These are phyloP conservation scores for Diploscapter pachys DNA, from an alignment of 1,140 invertebrate genomes.

Conservation along the genomic window DNA sequence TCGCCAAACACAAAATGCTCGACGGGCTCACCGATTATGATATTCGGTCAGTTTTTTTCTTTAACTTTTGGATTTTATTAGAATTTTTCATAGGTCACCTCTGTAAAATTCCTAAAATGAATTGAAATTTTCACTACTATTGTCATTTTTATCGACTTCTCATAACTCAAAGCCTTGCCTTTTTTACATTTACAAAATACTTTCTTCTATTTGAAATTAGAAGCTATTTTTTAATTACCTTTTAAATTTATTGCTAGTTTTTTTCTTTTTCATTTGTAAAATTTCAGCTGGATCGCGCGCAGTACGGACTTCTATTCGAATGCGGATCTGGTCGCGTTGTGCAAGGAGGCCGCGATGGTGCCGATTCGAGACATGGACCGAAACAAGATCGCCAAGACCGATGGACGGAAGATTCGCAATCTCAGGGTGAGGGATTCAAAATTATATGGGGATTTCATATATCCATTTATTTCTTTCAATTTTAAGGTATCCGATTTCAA, in stretches of 20 bases:
- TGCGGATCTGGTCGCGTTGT: conserved; percentile 47
- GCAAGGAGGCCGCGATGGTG: conserved; percentile 51
- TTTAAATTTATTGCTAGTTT: too few relatives aligned
- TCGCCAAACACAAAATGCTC: conserved; percentile 70
- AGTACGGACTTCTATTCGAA: conserved; percentile 47
- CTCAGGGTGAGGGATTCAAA: conserved; percentile 1
- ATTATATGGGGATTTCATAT: too few relatives aligned
- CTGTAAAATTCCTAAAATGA: too few relatives aligned
- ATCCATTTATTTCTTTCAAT: too few relatives aligned
- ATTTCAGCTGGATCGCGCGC: conserved; percentile 44
- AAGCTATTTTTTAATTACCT: conserved; percentile 18
- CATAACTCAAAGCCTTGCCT: too few relatives aligned
- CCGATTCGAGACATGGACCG: conserved; percentile 36
- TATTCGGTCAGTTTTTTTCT: conserved; percentile 32
- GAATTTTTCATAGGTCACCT: too few relatives aligned
- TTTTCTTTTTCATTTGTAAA: conserved; percentile 1
- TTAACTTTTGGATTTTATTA: too few relatives aligned
- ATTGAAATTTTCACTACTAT: too few relatives aligned
- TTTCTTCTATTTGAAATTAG: neutral
- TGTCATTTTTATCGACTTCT: too few relatives aligned
- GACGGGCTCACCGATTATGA: conserved; percentile 27
- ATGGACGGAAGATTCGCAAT: conserved; percentile 1
- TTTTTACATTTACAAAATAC: neutral
- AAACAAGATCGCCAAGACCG: conserved; percentile 8
- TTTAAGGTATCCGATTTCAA: too few relatives aligned